Evolutionary conservation across 2,113 vertebrate genomes (phyloP).

Genomic region (Murina feae): DNA sequence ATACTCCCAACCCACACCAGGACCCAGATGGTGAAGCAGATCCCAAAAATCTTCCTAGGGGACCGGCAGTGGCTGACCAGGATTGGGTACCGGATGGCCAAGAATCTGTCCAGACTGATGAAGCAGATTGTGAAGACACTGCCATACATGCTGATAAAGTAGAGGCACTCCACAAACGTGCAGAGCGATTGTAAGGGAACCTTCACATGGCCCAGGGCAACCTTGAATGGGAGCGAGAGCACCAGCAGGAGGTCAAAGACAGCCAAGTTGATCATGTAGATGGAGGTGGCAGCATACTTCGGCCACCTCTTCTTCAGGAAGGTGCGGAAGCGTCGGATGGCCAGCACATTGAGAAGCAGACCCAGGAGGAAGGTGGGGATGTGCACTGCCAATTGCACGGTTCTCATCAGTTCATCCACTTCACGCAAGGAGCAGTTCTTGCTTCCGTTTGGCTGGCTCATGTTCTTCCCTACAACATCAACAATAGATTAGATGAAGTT

Average conservation of each 20-base stretch:
- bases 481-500: neutral
- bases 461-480: conserved; percentile 67
- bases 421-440: conserved; percentile 36
- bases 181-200: conserved; percentile 52
- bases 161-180: conserved; percentile 83
- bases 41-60: conserved; percentile 70
- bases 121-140: conserved; percentile 90
- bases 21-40: conserved; percentile 84
- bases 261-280: conserved; percentile 91
- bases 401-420: conserved; percentile 72
- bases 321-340: conserved; percentile 83
- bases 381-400: conserved; percentile 81
- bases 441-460: neutral
- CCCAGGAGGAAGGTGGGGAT: conserved; percentile 88
- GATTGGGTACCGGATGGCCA: conserved; percentile 86
- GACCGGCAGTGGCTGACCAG: conserved; percentile 82
- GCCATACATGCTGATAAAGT: conserved; percentile 90
- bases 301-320: conserved; percentile 77
- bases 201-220: conserved; percentile 66
- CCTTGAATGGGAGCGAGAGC: conserved; percentile 87
- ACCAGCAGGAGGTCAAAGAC: conserved; percentile 89
- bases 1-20: conserved; percentile 75
- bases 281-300: conserved; percentile 81
- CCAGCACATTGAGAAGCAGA: conserved; percentile 82
- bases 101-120: conserved; percentile 90